phyloP scores from a whole-genome alignment of 2,113 vertebrate species.

The Mormyrus lacerda region DNA sequence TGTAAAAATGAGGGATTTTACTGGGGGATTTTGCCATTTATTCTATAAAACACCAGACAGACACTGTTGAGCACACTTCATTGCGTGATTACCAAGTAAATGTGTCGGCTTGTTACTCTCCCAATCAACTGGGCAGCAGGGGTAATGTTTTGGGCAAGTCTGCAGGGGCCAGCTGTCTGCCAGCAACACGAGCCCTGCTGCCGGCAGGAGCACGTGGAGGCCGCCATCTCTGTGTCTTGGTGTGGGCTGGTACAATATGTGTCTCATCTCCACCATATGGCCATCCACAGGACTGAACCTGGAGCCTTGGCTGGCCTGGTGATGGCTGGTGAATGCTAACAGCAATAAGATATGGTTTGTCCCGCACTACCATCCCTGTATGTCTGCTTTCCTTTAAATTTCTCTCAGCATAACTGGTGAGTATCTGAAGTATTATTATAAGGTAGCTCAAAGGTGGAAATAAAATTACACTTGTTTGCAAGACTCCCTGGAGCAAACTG shows the following conservation, averaged over 20 bases:
- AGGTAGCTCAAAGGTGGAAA: background rate
- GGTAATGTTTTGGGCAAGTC: background rate
- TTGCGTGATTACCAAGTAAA: constrained; percentile 12
- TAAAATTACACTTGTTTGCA: background rate
- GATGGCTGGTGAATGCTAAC: background rate
- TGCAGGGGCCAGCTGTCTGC: background rate
- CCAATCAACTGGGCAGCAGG: background rate
- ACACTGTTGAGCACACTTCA: background rate
- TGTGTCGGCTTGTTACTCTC: background rate
- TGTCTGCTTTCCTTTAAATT: background rate
- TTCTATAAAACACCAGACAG: background rate
- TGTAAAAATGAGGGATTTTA: background rate
- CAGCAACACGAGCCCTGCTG: background rate
- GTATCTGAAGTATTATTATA: background rate
- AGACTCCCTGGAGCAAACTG: background rate
- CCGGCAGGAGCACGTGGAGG: background rate
- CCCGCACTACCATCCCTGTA: background rate
- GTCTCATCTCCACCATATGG: background rate
- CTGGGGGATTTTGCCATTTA: background rate
- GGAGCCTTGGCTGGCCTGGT: background rate
- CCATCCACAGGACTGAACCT: background rate
- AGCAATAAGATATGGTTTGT: background rate
- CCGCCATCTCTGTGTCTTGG: background rate
- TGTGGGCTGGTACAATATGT: background rate
- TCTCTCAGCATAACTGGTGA: background rate